A percentile compares a stretch with the other conserved stretches of the same genome.
Evolutionary conservation across 2,113 vertebrate genomes (phyloP).

Genomic region (Pseudonaja textilis): DNA sequence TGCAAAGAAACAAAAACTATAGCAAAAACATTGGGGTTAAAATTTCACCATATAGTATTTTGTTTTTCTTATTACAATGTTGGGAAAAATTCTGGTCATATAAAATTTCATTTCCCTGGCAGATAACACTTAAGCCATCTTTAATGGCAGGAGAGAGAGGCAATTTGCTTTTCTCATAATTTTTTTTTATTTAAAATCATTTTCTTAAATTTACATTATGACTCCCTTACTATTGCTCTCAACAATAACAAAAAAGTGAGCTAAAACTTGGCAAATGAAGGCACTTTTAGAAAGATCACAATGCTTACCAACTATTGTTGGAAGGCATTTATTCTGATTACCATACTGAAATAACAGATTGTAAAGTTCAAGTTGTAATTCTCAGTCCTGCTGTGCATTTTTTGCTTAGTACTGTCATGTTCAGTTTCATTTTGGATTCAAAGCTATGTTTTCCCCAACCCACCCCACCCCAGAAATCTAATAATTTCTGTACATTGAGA

Average conservation of each 20-base stretch:
- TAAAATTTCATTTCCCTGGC: constrained; percentile 11
- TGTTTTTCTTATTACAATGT: constrained; percentile 41
- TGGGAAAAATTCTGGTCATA: not conserved
- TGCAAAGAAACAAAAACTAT: not conserved
- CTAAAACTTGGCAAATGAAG: not conserved
- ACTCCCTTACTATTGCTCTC: not conserved
- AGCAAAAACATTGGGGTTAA: constrained; percentile 1
- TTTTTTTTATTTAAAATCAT: accelerated
- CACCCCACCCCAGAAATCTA: not conserved
- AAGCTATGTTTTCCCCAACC: not conserved
- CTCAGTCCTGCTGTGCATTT: not conserved
- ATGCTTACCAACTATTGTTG: not conserved
- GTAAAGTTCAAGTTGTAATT: not conserved
- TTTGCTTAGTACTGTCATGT: not conserved
- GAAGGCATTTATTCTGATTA: not conserved
- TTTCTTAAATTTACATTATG: not conserved
- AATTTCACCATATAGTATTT: constrained; percentile 22
- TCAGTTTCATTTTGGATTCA: not conserved
- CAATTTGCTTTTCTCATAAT: not conserved
- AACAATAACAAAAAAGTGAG: not conserved
- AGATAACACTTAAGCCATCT: constrained; percentile 9
- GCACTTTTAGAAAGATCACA: not conserved
- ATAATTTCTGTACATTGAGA: not conserved
- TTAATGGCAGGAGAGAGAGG: not conserved
- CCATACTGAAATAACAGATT: constrained; percentile 2